phyloP scores from a whole-genome alignment of 2,797 vertebrate species.

The Manis pentadactyla region DNA sequence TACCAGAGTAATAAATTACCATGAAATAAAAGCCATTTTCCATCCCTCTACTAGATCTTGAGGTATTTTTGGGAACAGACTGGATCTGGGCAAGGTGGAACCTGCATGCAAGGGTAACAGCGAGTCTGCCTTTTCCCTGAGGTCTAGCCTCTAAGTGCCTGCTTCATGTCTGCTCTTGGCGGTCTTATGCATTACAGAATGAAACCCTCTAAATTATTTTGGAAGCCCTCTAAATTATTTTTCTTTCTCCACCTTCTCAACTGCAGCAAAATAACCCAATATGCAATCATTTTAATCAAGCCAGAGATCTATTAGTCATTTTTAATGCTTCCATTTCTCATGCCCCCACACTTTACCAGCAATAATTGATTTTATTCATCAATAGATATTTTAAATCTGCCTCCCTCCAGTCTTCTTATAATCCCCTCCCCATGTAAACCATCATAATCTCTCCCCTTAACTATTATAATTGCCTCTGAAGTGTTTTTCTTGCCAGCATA shows the following conservation, averaged over 20 bases:
- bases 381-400: not conserved
- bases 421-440: not conserved
- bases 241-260: not conserved
- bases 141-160: not conserved
- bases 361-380: not conserved
- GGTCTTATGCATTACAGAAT: not conserved
- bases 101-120: not conserved
- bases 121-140: not conserved
- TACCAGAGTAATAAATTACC: not conserved
- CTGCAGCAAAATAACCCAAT: not conserved
- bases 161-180: not conserved
- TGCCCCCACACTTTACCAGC: not conserved
- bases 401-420: not conserved
- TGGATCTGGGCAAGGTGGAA: not conserved
- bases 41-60: not conserved
- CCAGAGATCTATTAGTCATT: not conserved
- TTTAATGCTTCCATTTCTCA: not conserved
- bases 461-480: not conserved
- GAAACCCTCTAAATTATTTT: not conserved
- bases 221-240: not conserved
- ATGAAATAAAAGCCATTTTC: conserved; percentile 25
- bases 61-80: not conserved
- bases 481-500: not conserved
- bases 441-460: not conserved
- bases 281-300: not conserved